A percentile compares a stretch with the other conserved stretches of the same genome.
Conservation (phyloP, 1,140 invertebrate genomes). For the Hyposmocoma kahamanoa region DNA sequence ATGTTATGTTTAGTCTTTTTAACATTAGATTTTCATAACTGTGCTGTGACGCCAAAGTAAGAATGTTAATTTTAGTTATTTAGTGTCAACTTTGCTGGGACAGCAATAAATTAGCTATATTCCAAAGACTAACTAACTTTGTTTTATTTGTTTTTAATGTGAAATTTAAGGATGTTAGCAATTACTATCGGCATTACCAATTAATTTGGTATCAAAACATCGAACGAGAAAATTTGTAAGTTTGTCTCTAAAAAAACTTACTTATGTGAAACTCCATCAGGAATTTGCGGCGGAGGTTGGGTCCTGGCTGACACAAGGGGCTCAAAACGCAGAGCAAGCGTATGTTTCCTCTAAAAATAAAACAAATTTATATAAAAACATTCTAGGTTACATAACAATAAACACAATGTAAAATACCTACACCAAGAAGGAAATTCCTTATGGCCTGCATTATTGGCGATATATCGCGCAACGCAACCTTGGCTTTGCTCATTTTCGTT, state of each 20-base stretch:
- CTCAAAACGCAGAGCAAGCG: slow-evolving; percentile 78
- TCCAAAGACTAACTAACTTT: too few species aligned
- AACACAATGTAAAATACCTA: slow-evolving; percentile 46
- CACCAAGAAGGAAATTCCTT: slow-evolving; percentile 76
- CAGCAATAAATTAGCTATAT: too few species aligned
- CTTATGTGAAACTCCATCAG: slow-evolving; percentile 83
- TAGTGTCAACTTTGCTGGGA: too few species aligned
- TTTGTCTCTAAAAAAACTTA: slow-evolving; percentile 23
- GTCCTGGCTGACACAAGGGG: slow-evolving; percentile 78
- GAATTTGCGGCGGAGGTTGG: slow-evolving; percentile 83
- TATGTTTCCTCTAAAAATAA: slow-evolving; percentile 75
- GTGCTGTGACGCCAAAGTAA: too few species aligned
- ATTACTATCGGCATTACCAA: too few species aligned
- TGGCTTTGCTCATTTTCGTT: slow-evolving; percentile 34
- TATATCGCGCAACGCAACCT: slow-evolving; percentile 72
- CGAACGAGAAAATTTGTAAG: too few species aligned
- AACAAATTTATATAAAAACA: slow-evolving; percentile 11
- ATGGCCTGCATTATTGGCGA: slow-evolving; percentile 75
- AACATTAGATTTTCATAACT: too few species aligned
- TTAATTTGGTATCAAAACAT: too few species aligned
- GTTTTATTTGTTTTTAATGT: too few species aligned
- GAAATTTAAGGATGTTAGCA: too few species aligned
- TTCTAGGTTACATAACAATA: slow-evolving; percentile 46
- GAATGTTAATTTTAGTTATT: too few species aligned
- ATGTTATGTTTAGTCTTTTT: too few species aligned